phyloP scores from a whole-genome alignment of 2,797 vertebrate genomes.

The Myotis daubentonii region DNA sequence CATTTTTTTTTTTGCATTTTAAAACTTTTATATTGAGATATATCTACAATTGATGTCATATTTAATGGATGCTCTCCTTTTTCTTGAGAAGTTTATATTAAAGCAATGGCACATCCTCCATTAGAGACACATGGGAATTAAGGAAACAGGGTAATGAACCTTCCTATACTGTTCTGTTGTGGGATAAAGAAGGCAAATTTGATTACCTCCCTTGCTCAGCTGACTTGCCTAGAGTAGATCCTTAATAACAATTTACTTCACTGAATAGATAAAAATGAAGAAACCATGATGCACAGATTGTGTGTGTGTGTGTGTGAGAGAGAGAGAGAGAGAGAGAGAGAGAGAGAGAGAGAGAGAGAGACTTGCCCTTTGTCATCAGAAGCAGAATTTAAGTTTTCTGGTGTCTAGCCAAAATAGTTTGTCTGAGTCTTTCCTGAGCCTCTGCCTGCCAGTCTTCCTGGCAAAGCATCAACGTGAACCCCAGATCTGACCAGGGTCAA shows the following conservation, averaged over 20 bases:
- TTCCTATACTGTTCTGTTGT: neutral
- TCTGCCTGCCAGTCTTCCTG: neutral
- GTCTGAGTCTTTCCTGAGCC: neutral
- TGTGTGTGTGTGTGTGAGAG: neutral
- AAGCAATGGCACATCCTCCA: neutral
- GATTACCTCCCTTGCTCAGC: neutral
- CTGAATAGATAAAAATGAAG: neutral
- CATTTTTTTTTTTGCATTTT: conserved; percentile 8
- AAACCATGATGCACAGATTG: neutral
- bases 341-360: too few species aligned
- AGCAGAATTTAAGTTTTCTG: neutral
- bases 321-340: too few species aligned
- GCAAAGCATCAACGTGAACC: neutral
- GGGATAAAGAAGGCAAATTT: neutral
- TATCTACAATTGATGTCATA: neutral
- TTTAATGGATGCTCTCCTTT: neutral
- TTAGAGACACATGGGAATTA: neutral
- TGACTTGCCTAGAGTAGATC: neutral
- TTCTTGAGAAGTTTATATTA: neutral
- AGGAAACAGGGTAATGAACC: neutral
- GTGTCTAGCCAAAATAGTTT: neutral
- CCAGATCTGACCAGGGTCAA: neutral
- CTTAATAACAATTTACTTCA: neutral
- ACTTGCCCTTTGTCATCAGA: neutral
- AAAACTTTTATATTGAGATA: neutral